Evolutionary conservation across 2,113 vertebrate species (phyloP).

Genomic region (Mustelus asterias): DNA sequence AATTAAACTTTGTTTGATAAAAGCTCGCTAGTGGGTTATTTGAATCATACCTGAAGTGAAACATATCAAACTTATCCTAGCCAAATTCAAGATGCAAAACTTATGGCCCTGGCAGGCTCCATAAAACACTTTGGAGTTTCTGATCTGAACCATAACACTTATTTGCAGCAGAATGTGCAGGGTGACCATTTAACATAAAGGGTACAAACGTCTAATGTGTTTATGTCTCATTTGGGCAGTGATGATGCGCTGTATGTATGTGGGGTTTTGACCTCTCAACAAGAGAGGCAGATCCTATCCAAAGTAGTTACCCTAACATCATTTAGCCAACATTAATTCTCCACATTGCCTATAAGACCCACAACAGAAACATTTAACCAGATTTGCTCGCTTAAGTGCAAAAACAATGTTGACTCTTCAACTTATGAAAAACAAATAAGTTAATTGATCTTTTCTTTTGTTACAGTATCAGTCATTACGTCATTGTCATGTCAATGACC

Average conservation of each 20-base stretch:
- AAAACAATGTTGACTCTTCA: background rate
- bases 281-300: background rate
- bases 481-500: conserved; percentile 92
- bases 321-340: background rate
- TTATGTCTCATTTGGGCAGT: background rate
- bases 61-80: too few relatives aligned
- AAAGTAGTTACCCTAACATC: too few relatives aligned
- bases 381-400: background rate
- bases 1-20: too few relatives aligned
- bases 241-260: background rate
- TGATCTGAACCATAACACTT: too few relatives aligned
- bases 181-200: background rate
- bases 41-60: too few relatives aligned
- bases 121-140: too few relatives aligned
- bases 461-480: conserved; percentile 91
- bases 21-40: too few relatives aligned
- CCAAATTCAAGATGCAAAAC: too few relatives aligned
- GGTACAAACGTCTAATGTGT: background rate
- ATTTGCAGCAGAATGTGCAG: background rate
- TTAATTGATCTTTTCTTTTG: conserved; percentile 38
- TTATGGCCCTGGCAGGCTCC: too few relatives aligned
- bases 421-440: background rate
- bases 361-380: background rate
- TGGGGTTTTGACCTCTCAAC: too few relatives aligned
- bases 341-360: background rate